Evolutionary conservation across 2,797 vertebrate genomes (phyloP), one percentile per base, ranked within the genome.

Genomic region (Pogoniulus pusillus): DNA sequence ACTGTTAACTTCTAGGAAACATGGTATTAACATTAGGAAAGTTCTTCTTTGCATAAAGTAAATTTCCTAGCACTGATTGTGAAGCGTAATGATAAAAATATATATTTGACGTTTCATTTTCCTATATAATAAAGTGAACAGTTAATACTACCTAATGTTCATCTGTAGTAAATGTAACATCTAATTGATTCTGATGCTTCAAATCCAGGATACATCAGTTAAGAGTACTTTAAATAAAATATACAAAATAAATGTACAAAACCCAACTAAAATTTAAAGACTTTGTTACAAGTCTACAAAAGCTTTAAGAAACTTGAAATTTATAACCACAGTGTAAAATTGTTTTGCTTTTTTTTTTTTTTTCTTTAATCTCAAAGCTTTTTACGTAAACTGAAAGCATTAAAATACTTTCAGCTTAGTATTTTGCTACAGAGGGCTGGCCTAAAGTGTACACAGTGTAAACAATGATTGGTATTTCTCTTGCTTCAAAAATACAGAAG

Each of bases 231-330:
- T 98, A 98, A 98, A 98, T 98, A 97, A 98, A 98, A 98, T 97
- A 97, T 98, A 98, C 96, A 98, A 98, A 97, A 97, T 94, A 98
- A 98, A 97, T 97, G 96, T 97, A 97, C 96, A 97, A 97, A 97
- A 97, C 88, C 91, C 94, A 97, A 97, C 97, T 97, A 97, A 97
- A 97, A 97, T 97, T 97, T 97, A 97, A 97, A 97, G 96, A 97
- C 96, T 97, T 82, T 97, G 95, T 97, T 97, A 97, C 97, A 97
- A 97, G 97, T 97, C 97, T 98, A 97, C 95, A 98, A 98, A 98
- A 97, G 96, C 96, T 97, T 97, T 98, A 98, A 97, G 97, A 98
- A 98, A 97, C 96, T 97, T 97, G 96, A 97, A 97, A 97, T 97
- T 97, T 88, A 97, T 97, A 97, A 97, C 96, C 97, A 98, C 97